Conservation (phyloP, 2,797 vertebrate species). For the Gallinago stenura region DNA sequence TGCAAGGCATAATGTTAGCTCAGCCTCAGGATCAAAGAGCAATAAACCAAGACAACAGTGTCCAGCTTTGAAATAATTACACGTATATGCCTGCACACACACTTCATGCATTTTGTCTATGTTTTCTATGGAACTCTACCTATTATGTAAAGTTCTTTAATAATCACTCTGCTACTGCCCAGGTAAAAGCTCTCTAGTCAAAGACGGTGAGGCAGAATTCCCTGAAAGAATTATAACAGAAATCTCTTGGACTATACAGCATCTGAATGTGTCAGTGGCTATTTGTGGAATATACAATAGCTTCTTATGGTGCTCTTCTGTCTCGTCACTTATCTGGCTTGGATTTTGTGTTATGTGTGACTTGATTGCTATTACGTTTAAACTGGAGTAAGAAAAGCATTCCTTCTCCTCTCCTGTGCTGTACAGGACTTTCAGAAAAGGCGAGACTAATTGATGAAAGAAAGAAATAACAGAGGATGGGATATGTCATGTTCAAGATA, state of each 20-base stretch:
- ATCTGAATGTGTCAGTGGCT: neutral
- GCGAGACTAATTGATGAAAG: neutral
- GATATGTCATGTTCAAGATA: conserved; percentile 1
- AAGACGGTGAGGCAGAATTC: neutral
- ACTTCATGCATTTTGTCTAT: neutral
- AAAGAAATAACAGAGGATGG: neutral
- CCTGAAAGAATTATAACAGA: neutral
- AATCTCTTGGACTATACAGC: neutral
- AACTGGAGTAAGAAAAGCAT: neutral
- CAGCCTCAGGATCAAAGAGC: neutral
- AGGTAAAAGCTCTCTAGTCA: neutral
- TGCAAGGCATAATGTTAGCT: neutral
- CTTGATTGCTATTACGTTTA: neutral
- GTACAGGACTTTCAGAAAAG: neutral
- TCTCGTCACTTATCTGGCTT: neutral
- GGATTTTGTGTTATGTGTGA: neutral
- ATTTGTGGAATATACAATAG: neutral
- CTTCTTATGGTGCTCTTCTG: neutral
- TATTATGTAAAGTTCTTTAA: neutral
- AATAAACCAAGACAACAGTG: neutral
- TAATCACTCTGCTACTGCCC: neutral
- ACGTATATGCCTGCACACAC: neutral
- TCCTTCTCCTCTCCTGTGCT: neutral
- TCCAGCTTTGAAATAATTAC: neutral
- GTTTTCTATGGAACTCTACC: neutral